Evolutionary conservation across 2,797 vertebrate genomes (phyloP).

Genomic region (Triplophysa bombifrons): DNA sequence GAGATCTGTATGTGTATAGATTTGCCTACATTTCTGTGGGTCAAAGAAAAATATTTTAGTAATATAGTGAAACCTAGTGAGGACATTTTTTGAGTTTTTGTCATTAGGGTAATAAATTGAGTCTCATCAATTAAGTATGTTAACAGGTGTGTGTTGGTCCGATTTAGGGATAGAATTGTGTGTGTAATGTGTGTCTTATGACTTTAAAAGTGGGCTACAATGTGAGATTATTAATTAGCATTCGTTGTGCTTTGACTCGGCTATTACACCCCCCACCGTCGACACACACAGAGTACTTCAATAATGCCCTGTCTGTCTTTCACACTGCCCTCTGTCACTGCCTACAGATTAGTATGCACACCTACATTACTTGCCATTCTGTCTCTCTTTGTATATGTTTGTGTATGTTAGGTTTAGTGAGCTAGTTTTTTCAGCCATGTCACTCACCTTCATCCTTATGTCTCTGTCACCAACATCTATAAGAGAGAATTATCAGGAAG

Average conservation of each 20-base stretch:
- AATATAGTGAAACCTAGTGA: too few relatives aligned
- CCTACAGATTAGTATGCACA: constrained; percentile 55
- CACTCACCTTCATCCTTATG: constrained; percentile 23
- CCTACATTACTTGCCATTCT: constrained; percentile 37
- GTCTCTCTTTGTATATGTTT: constrained; percentile 14
- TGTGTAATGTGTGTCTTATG: constrained; percentile 40
- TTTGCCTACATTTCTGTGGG: too few relatives aligned
- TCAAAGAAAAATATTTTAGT: too few relatives aligned
- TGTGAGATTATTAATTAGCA: constrained; percentile 79
- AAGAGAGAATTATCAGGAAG: neutral
- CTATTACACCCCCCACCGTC: constrained; percentile 63
- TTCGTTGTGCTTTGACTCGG: constrained; percentile 69
- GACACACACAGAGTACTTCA: neutral
- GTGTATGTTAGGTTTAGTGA: neutral
- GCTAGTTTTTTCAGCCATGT: neutral
- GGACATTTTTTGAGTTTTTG: too few relatives aligned
- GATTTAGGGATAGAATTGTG: constrained; percentile 13
- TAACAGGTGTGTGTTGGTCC: constrained; percentile 12
- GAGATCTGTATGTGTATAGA: too few relatives aligned
- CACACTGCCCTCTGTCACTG: constrained; percentile 52
- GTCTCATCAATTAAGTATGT: neutral
- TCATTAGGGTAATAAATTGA: too few relatives aligned
- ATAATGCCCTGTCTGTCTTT: constrained; percentile 53
- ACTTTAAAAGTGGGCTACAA: constrained; percentile 72
- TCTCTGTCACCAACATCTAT: neutral